Percentiles rank a stretch among this genome's conserved stretches.
Evolutionary conservation across 1,140 invertebrate species (phyloP).

Genomic region (Neodiprion virginianus): DNA sequence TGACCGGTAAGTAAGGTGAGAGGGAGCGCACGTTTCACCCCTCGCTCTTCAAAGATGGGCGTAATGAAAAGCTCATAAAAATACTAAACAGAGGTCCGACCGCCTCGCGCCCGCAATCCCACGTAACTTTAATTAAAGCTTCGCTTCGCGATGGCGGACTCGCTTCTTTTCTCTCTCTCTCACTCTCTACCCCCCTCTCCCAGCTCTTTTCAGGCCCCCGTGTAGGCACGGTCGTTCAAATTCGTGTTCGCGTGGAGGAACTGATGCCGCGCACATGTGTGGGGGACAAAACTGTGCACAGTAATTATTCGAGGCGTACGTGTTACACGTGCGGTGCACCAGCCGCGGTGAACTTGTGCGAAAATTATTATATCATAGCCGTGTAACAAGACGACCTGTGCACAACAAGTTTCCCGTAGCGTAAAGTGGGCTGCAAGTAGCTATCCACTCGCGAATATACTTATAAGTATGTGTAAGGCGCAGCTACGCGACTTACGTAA

Average conservation of each 20-base stretch:
- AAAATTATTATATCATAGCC: too few relatives aligned
- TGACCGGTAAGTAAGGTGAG: background rate
- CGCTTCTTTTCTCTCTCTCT: background rate
- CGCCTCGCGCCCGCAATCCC: conserved; percentile 49
- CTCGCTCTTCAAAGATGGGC: conserved; percentile 11
- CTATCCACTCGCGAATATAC: too few relatives aligned
- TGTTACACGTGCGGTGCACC: too few relatives aligned
- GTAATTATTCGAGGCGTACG: background rate
- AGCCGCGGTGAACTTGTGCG: too few relatives aligned
- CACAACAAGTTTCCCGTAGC: too few relatives aligned
- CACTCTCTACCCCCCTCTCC: background rate
- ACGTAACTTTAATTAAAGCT: conserved; percentile 62
- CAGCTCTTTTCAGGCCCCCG: background rate
- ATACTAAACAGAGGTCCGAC: conserved; percentile 45
- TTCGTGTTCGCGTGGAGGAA: too few relatives aligned
- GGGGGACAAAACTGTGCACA: background rate
- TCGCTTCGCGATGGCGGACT: background rate
- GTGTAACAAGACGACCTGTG: too few relatives aligned
- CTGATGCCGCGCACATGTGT: too few relatives aligned
- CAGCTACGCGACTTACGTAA: too few relatives aligned
- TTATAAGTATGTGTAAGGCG: too few relatives aligned
- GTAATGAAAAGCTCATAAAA: conserved; percentile 61
- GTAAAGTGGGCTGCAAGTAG: too few relatives aligned
- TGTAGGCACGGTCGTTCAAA: background rate
- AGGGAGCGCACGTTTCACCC: background rate